These are phyloP conservation scores for Mesembrinibis cayennensis DNA, from an alignment of 2,113 vertebrate species.

Conservation along the genomic window DNA sequence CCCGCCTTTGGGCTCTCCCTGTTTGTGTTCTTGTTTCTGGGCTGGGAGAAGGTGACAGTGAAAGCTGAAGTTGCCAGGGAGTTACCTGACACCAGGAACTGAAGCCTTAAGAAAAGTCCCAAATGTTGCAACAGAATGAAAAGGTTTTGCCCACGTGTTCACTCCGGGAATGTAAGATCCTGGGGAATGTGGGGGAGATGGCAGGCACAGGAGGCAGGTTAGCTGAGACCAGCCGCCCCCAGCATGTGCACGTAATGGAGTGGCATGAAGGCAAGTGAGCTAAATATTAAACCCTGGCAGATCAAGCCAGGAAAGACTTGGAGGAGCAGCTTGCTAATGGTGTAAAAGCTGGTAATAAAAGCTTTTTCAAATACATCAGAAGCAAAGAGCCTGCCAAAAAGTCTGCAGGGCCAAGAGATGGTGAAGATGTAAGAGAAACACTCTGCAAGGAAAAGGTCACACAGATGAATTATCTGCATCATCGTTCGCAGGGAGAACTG, in stretches of 20 bases:
- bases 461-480: constrained; percentile 45
- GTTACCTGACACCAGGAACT: background rate
- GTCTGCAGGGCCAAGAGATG: constrained; percentile 56
- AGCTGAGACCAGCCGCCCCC: background rate
- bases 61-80: background rate
- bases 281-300: constrained; percentile 60
- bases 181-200: background rate
- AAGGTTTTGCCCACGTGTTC: background rate
- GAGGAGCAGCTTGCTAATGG: constrained; percentile 67
- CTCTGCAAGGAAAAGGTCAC: constrained; percentile 51
- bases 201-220: background rate
- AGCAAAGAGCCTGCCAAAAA: constrained; percentile 57
- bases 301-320: constrained; percentile 40
- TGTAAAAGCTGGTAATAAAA: constrained; percentile 66
- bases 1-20: background rate
- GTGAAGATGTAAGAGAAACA: constrained; percentile 51
- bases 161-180: background rate
- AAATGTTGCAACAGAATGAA: background rate
- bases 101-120: background rate
- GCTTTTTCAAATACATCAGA: constrained; percentile 66
- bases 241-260: background rate
- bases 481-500: background rate
- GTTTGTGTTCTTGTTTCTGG: background rate
- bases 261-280: constrained; percentile 18
- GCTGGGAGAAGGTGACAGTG: background rate